Base-by-base conservation (phyloP, 1,140 invertebrate species). In the Drosophila ambigua region DNA sequence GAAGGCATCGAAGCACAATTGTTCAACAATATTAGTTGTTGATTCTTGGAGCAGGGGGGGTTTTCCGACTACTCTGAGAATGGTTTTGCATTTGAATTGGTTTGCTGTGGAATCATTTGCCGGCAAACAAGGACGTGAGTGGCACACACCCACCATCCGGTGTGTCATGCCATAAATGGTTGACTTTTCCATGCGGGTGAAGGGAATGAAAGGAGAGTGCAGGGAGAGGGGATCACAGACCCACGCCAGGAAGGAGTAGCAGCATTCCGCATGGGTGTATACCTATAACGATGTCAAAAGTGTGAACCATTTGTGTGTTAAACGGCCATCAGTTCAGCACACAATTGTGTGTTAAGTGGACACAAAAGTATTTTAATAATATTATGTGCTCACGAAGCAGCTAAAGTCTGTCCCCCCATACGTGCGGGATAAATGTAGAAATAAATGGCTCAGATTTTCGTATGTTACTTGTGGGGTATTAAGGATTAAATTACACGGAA, bases 281-380 rank as follows among this genome's bases (percentile, higher is more conserved):
- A 24, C 44, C 23, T 72, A 76, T 66, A 76, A 67, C 51, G 68
- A 41, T 62, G 52, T 46, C 52, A 65, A 57, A 72, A 39, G 68
- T 76, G 69, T 76, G 62, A 76, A 72, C 73, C 35, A 76, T 72
- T 76, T 76, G 69, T 77, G 73, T 77, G 69, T 73, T 76, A 76
- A 77, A 73, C 73, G 73, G 57, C 52, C 63, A 72, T 54, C 67
- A 63, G 48, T 73, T 73, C 63, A 77, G 62, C 74, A 73, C 43
- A 73, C 68, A 73, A 77, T 77, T 73, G 69, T 77, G 58, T 73
- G 69, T 68, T 73, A 77, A 77, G 63, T 72, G 69, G 46, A 48
- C 74, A 59, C 35, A 39, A 24, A 67, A 73, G 62, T 68, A 73
- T 77, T 77, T 73, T 73, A 77, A 73, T 68, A 71, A 67, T 68